Evolutionary conservation across 2,113 vertebrate species (phyloP).

Genomic region (Athene cunicularia): DNA sequence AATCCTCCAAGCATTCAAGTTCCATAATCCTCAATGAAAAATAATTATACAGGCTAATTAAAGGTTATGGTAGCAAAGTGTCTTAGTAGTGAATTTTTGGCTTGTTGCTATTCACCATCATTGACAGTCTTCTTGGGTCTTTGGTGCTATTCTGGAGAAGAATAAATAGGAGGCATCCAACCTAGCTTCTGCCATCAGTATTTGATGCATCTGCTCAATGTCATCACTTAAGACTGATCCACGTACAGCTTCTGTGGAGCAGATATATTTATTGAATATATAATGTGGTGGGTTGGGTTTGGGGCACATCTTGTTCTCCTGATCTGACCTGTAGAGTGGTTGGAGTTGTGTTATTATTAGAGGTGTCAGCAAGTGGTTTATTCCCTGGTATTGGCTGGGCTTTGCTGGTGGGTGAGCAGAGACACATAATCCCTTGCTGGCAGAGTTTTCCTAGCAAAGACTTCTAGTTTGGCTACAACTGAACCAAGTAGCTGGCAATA

Average conservation of each 20-base stretch:
- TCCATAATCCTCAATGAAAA: not conserved
- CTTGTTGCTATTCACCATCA: not conserved
- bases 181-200: not conserved
- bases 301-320: not conserved
- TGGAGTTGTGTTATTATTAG: not conserved
- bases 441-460: not conserved
- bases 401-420: not conserved
- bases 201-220: not conserved
- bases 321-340: not conserved
- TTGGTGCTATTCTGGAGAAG: not conserved
- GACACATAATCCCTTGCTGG: not conserved
- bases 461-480: not conserved
- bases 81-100: not conserved
- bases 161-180: not conserved
- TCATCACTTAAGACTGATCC: not conserved
- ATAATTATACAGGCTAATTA: slow-evolving; percentile 4
- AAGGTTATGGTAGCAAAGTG: not conserved
- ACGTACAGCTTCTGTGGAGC: not conserved
- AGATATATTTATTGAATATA: not conserved
- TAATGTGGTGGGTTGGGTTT: not conserved
- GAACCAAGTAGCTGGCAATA: not conserved
- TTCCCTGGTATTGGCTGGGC: not conserved
- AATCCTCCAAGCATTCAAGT: not conserved
- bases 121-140: not conserved
- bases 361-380: not conserved